Base-by-base conservation (phyloP, 2,113 vertebrate genomes). In the Sus scrofa region DNA sequence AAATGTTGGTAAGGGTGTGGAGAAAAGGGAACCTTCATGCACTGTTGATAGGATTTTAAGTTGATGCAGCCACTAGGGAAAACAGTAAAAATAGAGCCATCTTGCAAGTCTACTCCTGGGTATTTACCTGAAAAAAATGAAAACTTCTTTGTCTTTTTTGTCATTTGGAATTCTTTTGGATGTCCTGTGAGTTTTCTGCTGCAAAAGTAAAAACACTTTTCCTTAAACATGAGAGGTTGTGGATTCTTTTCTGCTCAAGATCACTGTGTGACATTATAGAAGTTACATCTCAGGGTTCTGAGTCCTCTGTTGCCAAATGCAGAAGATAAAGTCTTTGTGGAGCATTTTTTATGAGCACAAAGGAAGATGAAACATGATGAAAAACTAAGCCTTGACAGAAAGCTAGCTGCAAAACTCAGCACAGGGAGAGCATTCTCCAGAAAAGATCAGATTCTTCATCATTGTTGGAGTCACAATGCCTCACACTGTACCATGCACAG, bases 401-500 rank as follows among this genome's bases (percentile, higher is more conserved):
- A 91, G 24, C 15, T 34, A 54, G 52, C 39, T 85, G 71, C 20
- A 16, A 26, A 65, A 39, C 8, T 32, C 19, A 60, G 18, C 22
- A 18, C 10, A 78, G 34, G 6, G n/a, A 73, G 24, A 83, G 18
- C 63, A 52, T 10, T 54, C 37, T 27, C 6, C 16, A 20, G 39
- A 81, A 20, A 50, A 73, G 6, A 22, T 39, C 54, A n/a, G 30
- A n/a, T 32, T n/a, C 30, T 39, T 71, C 44, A 19, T 52, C 34
- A 26, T 30, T 0, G 7, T 3, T 37, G 24, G 13, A 19, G 7
- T 16, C 11, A 5, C 18, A 15, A 81, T 30, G 37, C 22, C 27
- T 20, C 27, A 52, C 14, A 32, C 44, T 7, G 32, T 19, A 15
- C 10, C 11, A 14, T 2, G 3, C 2, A 2, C 6, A 9, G 63